Base-by-base conservation (phyloP, 1,140 invertebrate species). In the Saxidomus purpurata region DNA sequence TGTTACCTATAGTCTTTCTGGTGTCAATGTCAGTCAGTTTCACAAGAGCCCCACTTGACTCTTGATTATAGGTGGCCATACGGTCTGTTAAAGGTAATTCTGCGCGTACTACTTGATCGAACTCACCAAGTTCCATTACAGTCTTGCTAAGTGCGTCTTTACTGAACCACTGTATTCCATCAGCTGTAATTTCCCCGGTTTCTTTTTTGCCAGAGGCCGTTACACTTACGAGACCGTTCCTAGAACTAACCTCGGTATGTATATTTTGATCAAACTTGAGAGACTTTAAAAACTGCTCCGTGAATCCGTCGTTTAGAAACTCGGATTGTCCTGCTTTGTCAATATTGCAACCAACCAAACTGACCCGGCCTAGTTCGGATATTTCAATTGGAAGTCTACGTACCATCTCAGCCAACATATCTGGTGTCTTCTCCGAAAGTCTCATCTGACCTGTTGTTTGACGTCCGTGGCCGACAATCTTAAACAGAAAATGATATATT, bases 91-190 rank as follows among this genome's bases (percentile, higher is more conserved):
- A 19, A 28, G 59, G 59, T 28, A 63, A 6, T 15, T 63, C 59
- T n/a, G 4, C 25, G 25, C 25, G 59, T n/a, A 28, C 28, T 6
- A 63, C 59, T 63, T 63, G n/a, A 63, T 63, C 15, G 28, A 63
- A 63, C 8, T 28, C 59, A 28, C 25, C 59, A 63, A 63, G 59
- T 28, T 25, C 28, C 25, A 63, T 28, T 63, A 63, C 25, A 25
- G n/a, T 63, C n/a, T 63, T 63, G n/a, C 59, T 63, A 28, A 63
- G 59, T 28, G 59, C 6, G 15, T 63, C 59, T 63, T 63, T 63
- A 28, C 25, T 25, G 59, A 63, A 63, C 59, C 59, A 63, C 25
- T 63, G n/a, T 63, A 63, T 63, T 25, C 59, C 59, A 28, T 63
- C 59, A 28, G 59, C 22, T 3, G 6, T 28, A 28, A 63, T 63